Evolutionary conservation across 2,797 vertebrate genomes (phyloP).

Genomic region (Enteromius argenteus): DNA sequence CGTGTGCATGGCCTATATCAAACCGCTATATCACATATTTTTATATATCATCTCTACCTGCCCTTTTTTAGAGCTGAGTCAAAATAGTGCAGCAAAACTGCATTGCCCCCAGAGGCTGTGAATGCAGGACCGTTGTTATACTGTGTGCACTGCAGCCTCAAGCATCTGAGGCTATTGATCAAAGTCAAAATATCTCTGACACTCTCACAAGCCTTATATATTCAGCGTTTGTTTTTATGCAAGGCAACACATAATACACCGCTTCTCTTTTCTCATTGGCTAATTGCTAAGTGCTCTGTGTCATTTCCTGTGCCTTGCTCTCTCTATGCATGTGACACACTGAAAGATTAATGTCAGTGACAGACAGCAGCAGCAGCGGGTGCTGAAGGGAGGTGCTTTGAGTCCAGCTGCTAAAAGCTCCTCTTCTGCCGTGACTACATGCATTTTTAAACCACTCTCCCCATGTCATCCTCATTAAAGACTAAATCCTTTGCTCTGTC

Average conservation of each 20-base stretch:
- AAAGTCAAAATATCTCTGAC: constrained; percentile 28
- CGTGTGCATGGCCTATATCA: background rate
- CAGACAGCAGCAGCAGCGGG: background rate
- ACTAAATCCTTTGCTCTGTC: constrained; percentile 18
- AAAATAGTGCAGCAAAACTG: constrained; percentile 4
- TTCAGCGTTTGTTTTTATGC: constrained; percentile 16
- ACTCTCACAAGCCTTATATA: constrained; percentile 3
- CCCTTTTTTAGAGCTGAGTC: background rate
- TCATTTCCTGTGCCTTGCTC: constrained; percentile 24
- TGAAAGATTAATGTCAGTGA: constrained; percentile 34
- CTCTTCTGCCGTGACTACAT: constrained; percentile 4
- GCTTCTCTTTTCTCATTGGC: background rate
- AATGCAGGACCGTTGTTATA: background rate
- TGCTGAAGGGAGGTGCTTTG: constrained; percentile 17
- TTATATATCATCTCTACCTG: constrained; percentile 9
- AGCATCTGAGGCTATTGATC: constrained; percentile 20
- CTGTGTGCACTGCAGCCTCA: constrained; percentile 12
- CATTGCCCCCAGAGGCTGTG: constrained; percentile 9
- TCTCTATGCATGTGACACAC: background rate
- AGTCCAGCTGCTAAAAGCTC: constrained; percentile 27
- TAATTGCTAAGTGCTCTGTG: background rate
- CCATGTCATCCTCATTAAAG: constrained; percentile 45
- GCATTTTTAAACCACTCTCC: constrained; percentile 33
- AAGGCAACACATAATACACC: background rate
- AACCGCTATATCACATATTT: background rate